Evolutionary conservation across 2,888 invertebrate species (phyloP), one percentile per base, ranked within the genome.

Genomic region (Notocelia uddmanniana): DNA sequence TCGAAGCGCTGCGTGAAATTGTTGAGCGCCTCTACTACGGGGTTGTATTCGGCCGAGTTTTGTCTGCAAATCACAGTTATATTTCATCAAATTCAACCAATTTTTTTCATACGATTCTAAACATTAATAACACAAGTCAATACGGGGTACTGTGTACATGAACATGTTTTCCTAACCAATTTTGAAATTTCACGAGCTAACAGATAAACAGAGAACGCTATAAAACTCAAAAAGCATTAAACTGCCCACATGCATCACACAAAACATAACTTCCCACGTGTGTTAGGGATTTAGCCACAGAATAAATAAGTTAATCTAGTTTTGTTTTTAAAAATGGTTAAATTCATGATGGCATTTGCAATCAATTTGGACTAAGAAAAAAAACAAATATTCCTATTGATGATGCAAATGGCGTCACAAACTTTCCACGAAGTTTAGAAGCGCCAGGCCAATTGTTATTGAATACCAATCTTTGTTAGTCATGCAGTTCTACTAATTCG

Each of bases 31-130:
- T 90, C 90, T n/a, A 81, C 78, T 19, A 88, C 76, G 5, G 87
- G 88, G 75, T 87, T 89, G 79, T 86, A 89, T 71, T 93, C 90
- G 15, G 92, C 88, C 9, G 91, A 91, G 80, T 92, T 93, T 89
- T 93, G 94, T 76, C 94, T 93, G 88, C 31, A 11, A 31, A 2
- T 1, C 50, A 48, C 48, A 18, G 13, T 15, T 48, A 48, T 8
- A 66, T 62, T 48, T 6, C 37, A 62, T 26, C 3, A 31, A 18
- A 45, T n/a, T 45, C 6, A 13, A n/a, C 15, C n/a, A 45, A n/a
- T 45, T 3, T 0, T 15, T 41, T 41, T 41, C 13, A 41, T 0
- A 41, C 1, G 1, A 41, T 41, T n/a, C n/a, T n/a, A n/a, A n/a
- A n/a, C n/a, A n/a, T n/a, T n/a, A n/a, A n/a, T n/a, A n/a, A n/a